Evolutionary conservation across 2,888 invertebrate genomes (phyloP), one percentile per base, ranked within the genome.

Genomic region (Eugnorisma glareosa): DNA sequence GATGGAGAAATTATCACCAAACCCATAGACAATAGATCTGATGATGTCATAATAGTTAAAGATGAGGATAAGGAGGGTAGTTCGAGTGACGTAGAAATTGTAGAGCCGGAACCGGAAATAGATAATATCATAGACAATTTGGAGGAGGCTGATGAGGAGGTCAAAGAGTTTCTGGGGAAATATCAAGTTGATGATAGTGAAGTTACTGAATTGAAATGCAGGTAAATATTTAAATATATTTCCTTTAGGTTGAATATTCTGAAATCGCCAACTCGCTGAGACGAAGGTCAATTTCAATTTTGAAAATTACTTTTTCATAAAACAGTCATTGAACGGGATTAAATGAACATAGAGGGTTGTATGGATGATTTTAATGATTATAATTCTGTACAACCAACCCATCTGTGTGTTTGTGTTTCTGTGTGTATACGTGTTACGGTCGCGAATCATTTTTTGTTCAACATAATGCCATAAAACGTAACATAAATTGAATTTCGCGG

Each of bases 101-200:
- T 95, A 59, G 95, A 96, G 74, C 91, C 92, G 54, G 93, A 92
- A 71, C 90, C 92, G 28, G 95, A 95, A 77, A 92, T 94, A 73
- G 95, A 96, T 77, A 93, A 94, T 77, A 91, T 93, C 54, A 93
- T 96, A 79, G 95, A 96, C 63, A 94, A 96, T 91, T 91, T 96
- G 78, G 96, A 96, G 10, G 95, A 96, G 24, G 94, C 94, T 5
- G 96, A 96, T 88, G 96, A 96, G 66, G 93, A 95, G 1, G 94
- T 96, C 0, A 95, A 95, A 77, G 94, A 94, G 79, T 96, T 96
- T 91, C 90, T 96, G 78, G 96, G 96, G 61, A 95, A 94, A 84
- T 96, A 95, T 80, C 93, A 95, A 59, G 86, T 89, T 72, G 92
- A 92, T 76, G 84, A 70, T 28, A 87, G 81, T 74, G 83, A 75